These are phyloP conservation scores for Alentia gelatinosa DNA, from an alignment of 2,888 invertebrate genomes.

Conservation along the genomic window DNA sequence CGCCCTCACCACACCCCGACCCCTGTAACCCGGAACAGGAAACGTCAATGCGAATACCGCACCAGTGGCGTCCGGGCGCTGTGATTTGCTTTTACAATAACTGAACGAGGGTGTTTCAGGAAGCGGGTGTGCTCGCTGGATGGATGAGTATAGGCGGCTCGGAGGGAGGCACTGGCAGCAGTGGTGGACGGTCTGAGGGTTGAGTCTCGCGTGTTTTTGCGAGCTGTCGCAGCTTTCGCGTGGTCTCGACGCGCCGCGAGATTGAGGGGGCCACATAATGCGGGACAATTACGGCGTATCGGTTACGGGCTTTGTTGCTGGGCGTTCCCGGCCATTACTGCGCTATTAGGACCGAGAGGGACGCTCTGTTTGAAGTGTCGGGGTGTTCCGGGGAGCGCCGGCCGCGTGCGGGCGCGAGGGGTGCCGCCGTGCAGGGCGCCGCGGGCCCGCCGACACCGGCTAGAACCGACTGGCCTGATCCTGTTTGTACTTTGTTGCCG, in stretches of 20 bases:
- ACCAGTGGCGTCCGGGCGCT: too few relatives aligned
- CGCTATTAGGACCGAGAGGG: background rate
- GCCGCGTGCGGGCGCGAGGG: background rate
- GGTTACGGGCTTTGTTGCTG: conserved; percentile 38
- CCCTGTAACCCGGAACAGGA: too few relatives aligned
- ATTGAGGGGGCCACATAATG: conserved; percentile 16
- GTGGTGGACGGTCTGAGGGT: background rate
- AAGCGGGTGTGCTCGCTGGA: too few relatives aligned
- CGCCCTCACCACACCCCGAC: background rate
- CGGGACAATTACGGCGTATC: conserved; percentile 40
- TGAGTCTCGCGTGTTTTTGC: conserved; percentile 1
- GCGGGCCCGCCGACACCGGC: background rate
- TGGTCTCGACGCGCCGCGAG: background rate
- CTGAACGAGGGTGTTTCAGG: too few relatives aligned
- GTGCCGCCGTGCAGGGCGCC: background rate
- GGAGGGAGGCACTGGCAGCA: too few relatives aligned
- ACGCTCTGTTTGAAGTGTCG: conserved; percentile 26
- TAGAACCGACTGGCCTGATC: background rate
- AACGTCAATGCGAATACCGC: too few relatives aligned
- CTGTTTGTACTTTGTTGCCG: background rate
- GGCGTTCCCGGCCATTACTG: background rate
- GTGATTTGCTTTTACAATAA: too few relatives aligned
- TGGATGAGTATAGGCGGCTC: too few relatives aligned
- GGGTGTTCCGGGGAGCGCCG: background rate
- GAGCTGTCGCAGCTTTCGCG: background rate